phyloP scores from a whole-genome alignment of 1,140 invertebrate species.

The Brachionus calyciflorus region DNA sequence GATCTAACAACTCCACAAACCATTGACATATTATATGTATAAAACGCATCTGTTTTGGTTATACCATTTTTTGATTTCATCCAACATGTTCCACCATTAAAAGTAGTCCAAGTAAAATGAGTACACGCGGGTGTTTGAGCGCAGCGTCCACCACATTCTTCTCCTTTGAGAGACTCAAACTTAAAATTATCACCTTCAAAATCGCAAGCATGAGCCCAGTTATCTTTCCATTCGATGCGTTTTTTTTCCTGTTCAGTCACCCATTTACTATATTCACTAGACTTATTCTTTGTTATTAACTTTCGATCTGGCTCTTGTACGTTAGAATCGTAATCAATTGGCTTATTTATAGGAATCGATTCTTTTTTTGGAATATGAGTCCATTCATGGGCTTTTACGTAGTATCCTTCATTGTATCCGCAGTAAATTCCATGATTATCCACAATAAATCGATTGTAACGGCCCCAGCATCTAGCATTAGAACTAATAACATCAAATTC shows the following conservation, averaged over 20 bases:
- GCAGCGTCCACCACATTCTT: conserved; percentile 16
- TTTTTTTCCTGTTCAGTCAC: background rate
- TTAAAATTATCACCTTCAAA: too few species aligned
- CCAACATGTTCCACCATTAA: conserved; percentile 44
- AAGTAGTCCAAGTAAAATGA: conserved; percentile 47
- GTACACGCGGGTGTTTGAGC: conserved; percentile 27
- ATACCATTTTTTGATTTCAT: conserved; percentile 40
- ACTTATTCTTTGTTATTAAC: background rate
- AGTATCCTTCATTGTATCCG: background rate
- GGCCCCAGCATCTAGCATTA: background rate
- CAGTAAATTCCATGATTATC: background rate
- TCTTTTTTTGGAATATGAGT: background rate
- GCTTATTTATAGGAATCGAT: background rate
- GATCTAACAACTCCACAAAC: conserved; percentile 47
- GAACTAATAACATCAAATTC: background rate
- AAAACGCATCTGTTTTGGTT: conserved; percentile 42
- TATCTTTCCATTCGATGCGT: conserved; percentile 2
- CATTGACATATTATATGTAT: conserved; percentile 18
- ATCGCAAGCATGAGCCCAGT: too few species aligned
- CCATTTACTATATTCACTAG: background rate
- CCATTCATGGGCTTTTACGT: background rate
- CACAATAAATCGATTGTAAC: background rate
- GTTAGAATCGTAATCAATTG: background rate
- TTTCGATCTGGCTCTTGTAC: background rate
- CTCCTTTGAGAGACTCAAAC: too few species aligned